Conservation (phyloP, 2,797 vertebrate species). For the Anas capensis region DNA sequence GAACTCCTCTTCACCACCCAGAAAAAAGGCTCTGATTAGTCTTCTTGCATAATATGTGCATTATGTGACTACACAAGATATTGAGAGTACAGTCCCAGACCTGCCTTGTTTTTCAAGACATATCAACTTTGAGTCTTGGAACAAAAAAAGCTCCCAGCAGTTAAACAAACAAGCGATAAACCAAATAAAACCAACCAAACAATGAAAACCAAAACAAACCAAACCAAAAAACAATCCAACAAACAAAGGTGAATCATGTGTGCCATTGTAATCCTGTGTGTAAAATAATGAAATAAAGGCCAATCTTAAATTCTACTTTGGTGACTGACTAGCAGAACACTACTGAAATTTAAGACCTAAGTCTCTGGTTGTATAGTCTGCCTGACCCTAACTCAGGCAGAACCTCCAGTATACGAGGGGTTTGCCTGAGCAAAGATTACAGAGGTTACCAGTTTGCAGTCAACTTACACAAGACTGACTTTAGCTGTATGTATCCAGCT, state of each 20-base stretch:
- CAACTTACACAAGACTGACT: background rate
- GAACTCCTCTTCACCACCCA: background rate
- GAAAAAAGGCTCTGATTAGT: background rate
- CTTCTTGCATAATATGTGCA: background rate
- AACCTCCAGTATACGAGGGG: background rate
- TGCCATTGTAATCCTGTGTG: background rate
- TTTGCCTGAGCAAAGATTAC: background rate
- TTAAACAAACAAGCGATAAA: background rate
- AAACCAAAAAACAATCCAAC: background rate
- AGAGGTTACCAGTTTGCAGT: background rate
- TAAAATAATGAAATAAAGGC: background rate
- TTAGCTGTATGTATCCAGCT: background rate
- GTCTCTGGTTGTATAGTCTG: too few relatives aligned
- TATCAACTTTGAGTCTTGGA: background rate
- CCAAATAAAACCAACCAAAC: background rate
- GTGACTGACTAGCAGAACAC: background rate
- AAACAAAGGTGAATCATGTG: rapidly evolving
- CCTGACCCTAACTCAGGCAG: background rate
- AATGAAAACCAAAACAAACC: background rate
- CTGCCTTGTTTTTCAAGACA: background rate
- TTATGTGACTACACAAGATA: background rate
- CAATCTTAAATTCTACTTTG: background rate
- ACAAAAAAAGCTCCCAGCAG: background rate
- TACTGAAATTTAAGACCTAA: background rate
- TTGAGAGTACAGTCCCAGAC: background rate